Conservation (phyloP, 1,140 invertebrate species). For the Danaus melanippus region DNA sequence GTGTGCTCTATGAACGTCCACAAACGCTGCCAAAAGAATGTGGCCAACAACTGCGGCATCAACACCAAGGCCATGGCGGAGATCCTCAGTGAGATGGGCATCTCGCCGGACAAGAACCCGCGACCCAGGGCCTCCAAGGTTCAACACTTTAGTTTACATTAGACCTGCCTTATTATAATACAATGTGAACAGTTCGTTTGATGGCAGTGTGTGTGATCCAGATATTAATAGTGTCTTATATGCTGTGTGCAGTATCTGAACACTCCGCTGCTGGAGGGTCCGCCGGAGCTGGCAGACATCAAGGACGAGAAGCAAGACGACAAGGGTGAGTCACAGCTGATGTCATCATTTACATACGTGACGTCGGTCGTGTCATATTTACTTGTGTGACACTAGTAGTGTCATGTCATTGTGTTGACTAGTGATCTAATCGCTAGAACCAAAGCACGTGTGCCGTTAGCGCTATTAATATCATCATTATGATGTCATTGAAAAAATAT, state of each 20-base stretch:
- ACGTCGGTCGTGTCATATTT: too few relatives aligned
- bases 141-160: too few relatives aligned
- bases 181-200: background rate
- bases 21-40: constrained; percentile 98
- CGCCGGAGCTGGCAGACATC: constrained; percentile 45
- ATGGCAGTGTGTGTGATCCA: background rate
- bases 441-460: too few relatives aligned
- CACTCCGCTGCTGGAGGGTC: constrained; percentile 67
- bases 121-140: constrained; percentile 78
- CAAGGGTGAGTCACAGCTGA: constrained; percentile 35
- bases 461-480: too few relatives aligned
- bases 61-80: constrained; percentile 97
- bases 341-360: too few relatives aligned
- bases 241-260: constrained; percentile 60
- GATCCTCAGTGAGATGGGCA: constrained; percentile 91
- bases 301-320: constrained; percentile 54
- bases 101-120: constrained; percentile 90
- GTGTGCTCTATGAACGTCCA: constrained; percentile 98
- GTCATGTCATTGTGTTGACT: too few relatives aligned
- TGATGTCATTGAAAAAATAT: too few relatives aligned
- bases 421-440: too few relatives aligned
- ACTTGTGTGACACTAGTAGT: background rate
- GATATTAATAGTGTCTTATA: too few relatives aligned
- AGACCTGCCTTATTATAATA: too few relatives aligned
- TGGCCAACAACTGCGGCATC: constrained; percentile 99